Percentiles rank a stretch among this genome's conserved stretches.
Conservation (phyloP, 2,113 vertebrate genomes). For the human region GRCh38 chr1:33394001-33394500, state of each 20-base stretch:
- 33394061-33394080: neutral
- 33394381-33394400: neutral
- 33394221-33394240: neutral
- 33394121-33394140: neutral
- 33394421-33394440: neutral
- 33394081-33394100: conserved; percentile 50
- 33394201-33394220: neutral
- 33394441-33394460: neutral
- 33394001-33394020: neutral
- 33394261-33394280: neutral
- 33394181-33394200: neutral
- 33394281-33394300: neutral
- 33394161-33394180: neutral
- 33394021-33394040: neutral
- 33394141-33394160: neutral
- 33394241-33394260: neutral
- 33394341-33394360: neutral
- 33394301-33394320: neutral
- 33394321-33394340: conserved; percentile 11
- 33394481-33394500: neutral
- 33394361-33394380: neutral
- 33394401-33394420: neutral
- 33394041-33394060: neutral
- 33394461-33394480: neutral
- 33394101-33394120: neutral